phyloP scores from a whole-genome alignment of 2,797 vertebrate species.

The Tapirus indicus region DNA sequence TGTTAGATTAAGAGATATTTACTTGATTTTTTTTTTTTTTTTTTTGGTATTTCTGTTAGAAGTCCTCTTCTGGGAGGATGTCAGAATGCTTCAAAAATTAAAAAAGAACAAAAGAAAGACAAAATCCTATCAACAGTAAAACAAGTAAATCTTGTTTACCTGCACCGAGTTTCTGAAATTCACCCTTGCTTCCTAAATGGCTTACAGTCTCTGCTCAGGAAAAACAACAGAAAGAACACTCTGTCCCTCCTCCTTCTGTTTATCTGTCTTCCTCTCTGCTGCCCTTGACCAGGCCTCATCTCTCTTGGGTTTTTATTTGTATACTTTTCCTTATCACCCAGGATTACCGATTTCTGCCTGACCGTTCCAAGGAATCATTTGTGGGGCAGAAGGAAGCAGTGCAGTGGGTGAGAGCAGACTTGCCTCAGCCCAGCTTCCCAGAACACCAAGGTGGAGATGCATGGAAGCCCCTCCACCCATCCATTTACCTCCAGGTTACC shows the following conservation, averaged over 20 bases:
- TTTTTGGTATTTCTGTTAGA: neutral
- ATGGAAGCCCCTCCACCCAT: neutral
- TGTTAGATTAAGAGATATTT: neutral
- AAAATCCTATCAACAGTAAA: neutral
- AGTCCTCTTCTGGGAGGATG: neutral
- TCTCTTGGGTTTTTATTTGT: neutral
- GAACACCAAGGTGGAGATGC: neutral
- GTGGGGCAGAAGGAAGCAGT: neutral
- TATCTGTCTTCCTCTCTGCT: neutral
- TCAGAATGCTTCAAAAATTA: constrained; percentile 30
- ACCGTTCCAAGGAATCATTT: neutral
- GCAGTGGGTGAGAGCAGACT: neutral
- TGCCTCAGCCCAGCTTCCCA: neutral
- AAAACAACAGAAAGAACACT: neutral
- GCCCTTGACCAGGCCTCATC: neutral
- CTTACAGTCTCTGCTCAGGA: neutral
- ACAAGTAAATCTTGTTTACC: neutral
- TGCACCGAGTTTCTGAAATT: neutral
- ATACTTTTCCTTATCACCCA: neutral
- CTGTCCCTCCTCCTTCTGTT: neutral
- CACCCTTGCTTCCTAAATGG: neutral
- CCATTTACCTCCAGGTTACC: too few species aligned
- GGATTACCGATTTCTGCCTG: neutral
- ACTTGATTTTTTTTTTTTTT: neutral
- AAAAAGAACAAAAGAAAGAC: neutral